Percentiles rank a stretch among this genome's conserved stretches.
Conservation (phyloP, 53 echinoderm and acorn worm species). For the Patiria pectinifera region DNA sequence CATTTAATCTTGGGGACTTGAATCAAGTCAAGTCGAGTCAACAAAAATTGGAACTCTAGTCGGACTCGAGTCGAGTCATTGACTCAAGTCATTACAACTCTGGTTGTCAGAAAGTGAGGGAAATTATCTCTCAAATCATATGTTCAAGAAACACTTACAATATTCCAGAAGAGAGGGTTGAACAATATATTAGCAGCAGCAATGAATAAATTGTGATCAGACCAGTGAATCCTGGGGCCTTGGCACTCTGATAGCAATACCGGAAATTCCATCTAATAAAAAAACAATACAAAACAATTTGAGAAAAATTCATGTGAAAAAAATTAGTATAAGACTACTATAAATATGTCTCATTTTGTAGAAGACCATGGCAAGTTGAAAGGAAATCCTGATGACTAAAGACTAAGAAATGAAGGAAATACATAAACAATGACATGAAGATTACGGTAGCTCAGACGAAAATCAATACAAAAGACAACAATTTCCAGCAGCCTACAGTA, state of each 20-base stretch:
- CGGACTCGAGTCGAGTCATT: too few relatives aligned
- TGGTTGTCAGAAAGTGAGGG: too few relatives aligned
- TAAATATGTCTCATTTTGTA: neutral
- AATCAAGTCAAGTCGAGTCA: too few relatives aligned
- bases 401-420: too few relatives aligned
- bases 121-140: neutral
- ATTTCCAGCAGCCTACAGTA: too few relatives aligned
- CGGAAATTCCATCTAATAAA: constrained; percentile 67
- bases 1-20: too few relatives aligned
- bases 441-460: neutral
- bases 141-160: constrained; percentile 64
- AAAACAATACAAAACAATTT: neutral
- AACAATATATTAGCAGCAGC: constrained; percentile 67
- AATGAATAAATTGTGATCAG: constrained; percentile 53
- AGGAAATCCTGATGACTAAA: neutral
- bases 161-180: constrained; percentile 87
- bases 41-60: too few relatives aligned
- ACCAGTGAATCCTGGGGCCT: constrained; percentile 68
- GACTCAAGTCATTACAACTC: too few relatives aligned
- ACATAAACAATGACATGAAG: neutral
- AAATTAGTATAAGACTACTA: neutral
- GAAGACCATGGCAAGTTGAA: neutral
- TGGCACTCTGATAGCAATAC: constrained; percentile 44
- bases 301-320: neutral
- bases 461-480: too few relatives aligned